phyloP scores from a whole-genome alignment of 2,113 vertebrate species.

The Microcebus griseorufus region DNA sequence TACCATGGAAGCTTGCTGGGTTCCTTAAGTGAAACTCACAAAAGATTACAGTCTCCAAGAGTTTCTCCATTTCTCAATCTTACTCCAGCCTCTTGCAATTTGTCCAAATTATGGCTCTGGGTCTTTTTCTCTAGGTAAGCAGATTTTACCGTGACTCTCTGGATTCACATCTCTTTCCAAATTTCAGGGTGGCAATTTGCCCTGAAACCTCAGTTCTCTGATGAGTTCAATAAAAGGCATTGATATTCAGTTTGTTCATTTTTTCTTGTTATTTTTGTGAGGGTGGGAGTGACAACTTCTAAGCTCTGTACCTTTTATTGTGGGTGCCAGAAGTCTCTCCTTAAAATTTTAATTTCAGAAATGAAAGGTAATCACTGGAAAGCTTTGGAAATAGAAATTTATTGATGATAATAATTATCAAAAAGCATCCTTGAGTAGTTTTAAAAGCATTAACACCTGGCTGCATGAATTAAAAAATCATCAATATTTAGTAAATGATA shows the following conservation, averaged over 20 bases:
- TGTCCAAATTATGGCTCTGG: too few relatives aligned
- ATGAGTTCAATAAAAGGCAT: rapidly evolving
- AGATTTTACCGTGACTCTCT: too few relatives aligned
- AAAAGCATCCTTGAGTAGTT: background rate
- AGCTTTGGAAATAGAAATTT: background rate
- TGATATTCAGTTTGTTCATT: background rate
- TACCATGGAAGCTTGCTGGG: background rate
- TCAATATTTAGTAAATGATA: background rate
- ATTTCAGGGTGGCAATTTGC: too few relatives aligned
- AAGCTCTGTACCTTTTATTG: background rate
- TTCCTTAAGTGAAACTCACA: background rate
- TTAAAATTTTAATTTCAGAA: background rate
- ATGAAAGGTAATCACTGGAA: background rate
- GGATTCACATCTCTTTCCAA: background rate
- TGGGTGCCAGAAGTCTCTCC: background rate
- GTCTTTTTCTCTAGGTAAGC: too few relatives aligned
- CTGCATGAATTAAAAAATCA: background rate
- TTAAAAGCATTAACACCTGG: background rate
- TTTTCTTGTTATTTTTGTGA: background rate
- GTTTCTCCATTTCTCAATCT: too few relatives aligned
- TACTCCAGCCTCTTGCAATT: too few relatives aligned
- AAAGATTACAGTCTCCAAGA: too few relatives aligned
- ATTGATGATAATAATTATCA: background rate
- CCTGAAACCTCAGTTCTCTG: background rate
- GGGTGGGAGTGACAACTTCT: too few relatives aligned